Evolutionary conservation across 2,113 vertebrate genomes (phyloP).

Genomic region (Saguinus midas): DNA sequence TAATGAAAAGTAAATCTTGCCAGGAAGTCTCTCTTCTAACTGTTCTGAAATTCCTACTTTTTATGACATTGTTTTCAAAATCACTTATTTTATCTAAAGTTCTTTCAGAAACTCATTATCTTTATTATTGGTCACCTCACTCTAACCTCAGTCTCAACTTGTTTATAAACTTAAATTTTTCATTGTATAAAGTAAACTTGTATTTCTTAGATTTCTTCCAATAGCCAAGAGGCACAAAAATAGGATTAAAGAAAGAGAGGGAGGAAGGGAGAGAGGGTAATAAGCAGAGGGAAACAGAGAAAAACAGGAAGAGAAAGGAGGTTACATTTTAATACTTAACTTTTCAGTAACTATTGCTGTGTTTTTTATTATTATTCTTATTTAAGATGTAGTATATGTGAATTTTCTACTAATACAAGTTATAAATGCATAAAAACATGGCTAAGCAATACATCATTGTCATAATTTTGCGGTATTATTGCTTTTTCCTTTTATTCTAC

Average conservation of each 20-base stretch:
- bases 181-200: background rate
- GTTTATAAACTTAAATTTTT: background rate
- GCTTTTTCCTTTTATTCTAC: background rate
- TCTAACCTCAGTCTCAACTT: background rate
- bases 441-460: background rate
- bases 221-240: background rate
- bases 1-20: background rate
- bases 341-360: background rate
- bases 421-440: background rate
- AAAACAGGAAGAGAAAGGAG: background rate
- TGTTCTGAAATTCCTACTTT: background rate
- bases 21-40: background rate
- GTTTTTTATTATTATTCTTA: background rate
- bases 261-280: background rate
- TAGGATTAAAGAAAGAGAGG: background rate
- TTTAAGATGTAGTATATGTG: background rate
- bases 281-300: background rate
- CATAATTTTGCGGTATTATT: background rate
- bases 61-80: background rate
- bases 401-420: background rate
- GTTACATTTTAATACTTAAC: background rate
- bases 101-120: background rate
- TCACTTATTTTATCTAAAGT: background rate
- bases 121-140: background rate
- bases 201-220: background rate